These are phyloP conservation scores for Eubasilissa regina DNA, from an alignment of 1,140 invertebrate genomes.

Conservation along the genomic window DNA sequence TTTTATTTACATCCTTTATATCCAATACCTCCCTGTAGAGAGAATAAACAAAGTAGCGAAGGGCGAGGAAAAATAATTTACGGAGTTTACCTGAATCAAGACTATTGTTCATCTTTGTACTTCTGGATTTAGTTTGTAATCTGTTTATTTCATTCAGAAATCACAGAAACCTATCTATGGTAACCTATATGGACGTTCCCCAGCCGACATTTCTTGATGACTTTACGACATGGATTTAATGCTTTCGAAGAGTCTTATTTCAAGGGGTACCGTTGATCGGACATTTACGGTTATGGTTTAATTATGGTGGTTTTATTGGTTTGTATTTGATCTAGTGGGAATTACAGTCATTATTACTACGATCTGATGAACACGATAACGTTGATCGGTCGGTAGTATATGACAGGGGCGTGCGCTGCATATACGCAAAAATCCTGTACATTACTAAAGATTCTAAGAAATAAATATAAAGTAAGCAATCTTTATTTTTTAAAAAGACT, in stretches of 20 bases:
- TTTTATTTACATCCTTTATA: background rate
- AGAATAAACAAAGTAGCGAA: background rate
- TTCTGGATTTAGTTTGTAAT: slow-evolving; percentile 26
- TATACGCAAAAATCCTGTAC: too few relatives aligned
- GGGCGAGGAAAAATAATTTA: slow-evolving; percentile 52
- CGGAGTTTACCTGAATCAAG: slow-evolving; percentile 52
- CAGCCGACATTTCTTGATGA: background rate
- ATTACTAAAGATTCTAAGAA: too few relatives aligned
- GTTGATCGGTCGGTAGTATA: too few relatives aligned
- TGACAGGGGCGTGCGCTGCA: too few relatives aligned
- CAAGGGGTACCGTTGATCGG: background rate
- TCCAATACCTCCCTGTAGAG: background rate
- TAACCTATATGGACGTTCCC: too few relatives aligned
- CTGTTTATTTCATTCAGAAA: slow-evolving; percentile 43
- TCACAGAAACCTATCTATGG: slow-evolving; percentile 15
- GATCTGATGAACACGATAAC: too few relatives aligned
- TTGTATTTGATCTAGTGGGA: too few relatives aligned
- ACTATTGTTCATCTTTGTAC: slow-evolving; percentile 13
- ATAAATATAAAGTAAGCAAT: too few relatives aligned
- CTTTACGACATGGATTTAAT: background rate
- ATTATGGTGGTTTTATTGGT: slow-evolving; percentile 12
- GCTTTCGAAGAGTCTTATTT: background rate
- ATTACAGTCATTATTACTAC: too few relatives aligned
- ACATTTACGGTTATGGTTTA: slow-evolving; percentile 26
- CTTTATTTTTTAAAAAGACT: too few relatives aligned